phyloP scores from a whole-genome alignment of 1,140 invertebrate genomes.

The Plodia interpunctella region DNA sequence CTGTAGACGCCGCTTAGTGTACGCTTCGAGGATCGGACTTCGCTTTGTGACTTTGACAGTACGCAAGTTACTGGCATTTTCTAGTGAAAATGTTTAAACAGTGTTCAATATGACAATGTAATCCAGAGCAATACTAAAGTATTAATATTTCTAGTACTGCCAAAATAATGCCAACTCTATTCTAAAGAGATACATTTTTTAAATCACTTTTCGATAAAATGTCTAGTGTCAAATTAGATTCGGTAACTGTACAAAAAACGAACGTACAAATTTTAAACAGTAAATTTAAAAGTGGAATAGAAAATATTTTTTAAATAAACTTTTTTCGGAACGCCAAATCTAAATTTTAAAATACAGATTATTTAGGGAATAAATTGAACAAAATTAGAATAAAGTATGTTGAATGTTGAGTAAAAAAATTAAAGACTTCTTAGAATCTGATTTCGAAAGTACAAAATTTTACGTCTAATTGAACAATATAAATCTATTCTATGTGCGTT shows the following conservation, averaged over 20 bases:
- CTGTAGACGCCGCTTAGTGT: slow-evolving; percentile 47
- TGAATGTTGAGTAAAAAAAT: slow-evolving; percentile 66
- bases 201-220: slow-evolving; percentile 65
- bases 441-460: slow-evolving; percentile 73
- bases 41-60: slow-evolving; percentile 37
- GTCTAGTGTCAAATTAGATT: slow-evolving; percentile 77
- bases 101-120: slow-evolving; percentile 76
- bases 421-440: slow-evolving; percentile 73
- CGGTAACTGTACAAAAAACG: slow-evolving; percentile 73
- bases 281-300: slow-evolving; percentile 60
- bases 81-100: slow-evolving; percentile 48
- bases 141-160: slow-evolving; percentile 76
- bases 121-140: slow-evolving; percentile 75
- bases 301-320: slow-evolving; percentile 74
- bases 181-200: slow-evolving; percentile 66
- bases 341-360: slow-evolving; percentile 71
- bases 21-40: slow-evolving; percentile 53
- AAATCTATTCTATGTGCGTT: slow-evolving; percentile 69
- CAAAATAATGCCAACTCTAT: slow-evolving; percentile 75
- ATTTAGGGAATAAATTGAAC: slow-evolving; percentile 68
- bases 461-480: slow-evolving; percentile 64
- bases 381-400: slow-evolving; percentile 59
- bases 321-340: slow-evolving; percentile 75
- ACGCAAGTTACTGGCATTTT: slow-evolving; percentile 35
- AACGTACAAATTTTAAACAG: slow-evolving; percentile 76